Percentiles rank a stretch among this genome's conserved stretches.
Evolutionary conservation across 1,140 invertebrate genomes (phyloP).

Genomic region (Drosophila sechellia): DNA sequence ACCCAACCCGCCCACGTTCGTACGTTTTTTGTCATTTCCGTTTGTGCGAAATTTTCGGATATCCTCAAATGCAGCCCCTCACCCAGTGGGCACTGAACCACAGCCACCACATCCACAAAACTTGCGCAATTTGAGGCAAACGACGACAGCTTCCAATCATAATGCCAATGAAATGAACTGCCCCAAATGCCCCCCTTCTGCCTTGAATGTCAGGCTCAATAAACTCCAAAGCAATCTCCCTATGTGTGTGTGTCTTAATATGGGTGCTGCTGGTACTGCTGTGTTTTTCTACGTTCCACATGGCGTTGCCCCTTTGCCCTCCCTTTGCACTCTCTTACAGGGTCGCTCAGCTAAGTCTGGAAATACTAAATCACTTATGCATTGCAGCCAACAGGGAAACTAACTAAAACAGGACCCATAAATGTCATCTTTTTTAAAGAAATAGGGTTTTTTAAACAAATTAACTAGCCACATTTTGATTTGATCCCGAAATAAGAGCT

Average conservation of each 20-base stretch:
- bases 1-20: slow-evolving; percentile 6
- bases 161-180: slow-evolving; percentile 71
- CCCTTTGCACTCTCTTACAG: background rate
- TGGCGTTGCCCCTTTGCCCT: slow-evolving; percentile 1
- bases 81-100: slow-evolving; percentile 30
- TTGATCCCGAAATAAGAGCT: background rate
- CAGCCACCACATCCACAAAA: slow-evolving; percentile 24
- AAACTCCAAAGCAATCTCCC: slow-evolving; percentile 28
- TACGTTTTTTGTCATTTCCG: slow-evolving; percentile 51
- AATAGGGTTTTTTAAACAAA: too few relatives aligned
- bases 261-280: background rate
- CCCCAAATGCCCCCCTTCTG: background rate
- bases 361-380: background rate
- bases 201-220: slow-evolving; percentile 25
- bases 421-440: background rate
- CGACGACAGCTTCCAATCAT: slow-evolving; percentile 65
- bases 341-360: background rate
- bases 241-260: slow-evolving; percentile 15
- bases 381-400: too few relatives aligned
- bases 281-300: slow-evolving; percentile 23
- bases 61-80: slow-evolving; percentile 45
- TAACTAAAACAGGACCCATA: too few relatives aligned
- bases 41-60: slow-evolving; percentile 61
- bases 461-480: background rate
- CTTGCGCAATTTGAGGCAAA: slow-evolving; percentile 54